Conservation (phyloP, 1,140 invertebrate genomes). For the Campoletis sonorensis region DNA sequence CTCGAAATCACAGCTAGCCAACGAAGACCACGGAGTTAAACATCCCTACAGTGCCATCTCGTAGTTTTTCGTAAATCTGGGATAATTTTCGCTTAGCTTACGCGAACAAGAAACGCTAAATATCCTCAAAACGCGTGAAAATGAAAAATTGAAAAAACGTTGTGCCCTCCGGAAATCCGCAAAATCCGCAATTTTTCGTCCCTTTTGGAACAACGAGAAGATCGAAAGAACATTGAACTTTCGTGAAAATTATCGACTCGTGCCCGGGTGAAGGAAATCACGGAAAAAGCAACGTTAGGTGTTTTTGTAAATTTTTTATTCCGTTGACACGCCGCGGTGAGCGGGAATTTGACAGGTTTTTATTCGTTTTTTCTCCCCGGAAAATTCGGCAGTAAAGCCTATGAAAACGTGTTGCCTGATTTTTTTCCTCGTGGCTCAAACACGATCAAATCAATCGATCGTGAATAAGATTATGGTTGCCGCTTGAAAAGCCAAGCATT, state of each 20-base stretch:
- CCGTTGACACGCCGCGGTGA: neutral
- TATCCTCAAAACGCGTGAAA: neutral
- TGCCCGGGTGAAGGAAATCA: neutral
- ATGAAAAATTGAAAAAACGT: neutral
- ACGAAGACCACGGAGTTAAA: neutral
- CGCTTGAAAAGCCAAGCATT: no score
- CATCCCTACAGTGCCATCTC: neutral
- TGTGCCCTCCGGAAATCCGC: no score
- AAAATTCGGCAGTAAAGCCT: no score
- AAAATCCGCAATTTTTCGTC: no score
- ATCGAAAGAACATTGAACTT: no score
- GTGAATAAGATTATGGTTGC: neutral
- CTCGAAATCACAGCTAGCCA: constrained; percentile 4
- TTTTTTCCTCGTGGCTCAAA: no score
- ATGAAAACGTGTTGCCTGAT: no score
- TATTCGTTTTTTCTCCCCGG: neutral
- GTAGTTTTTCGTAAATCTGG: constrained; percentile 1
- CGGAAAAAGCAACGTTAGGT: neutral
- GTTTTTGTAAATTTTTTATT: constrained; percentile 6
- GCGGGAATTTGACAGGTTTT: neutral
- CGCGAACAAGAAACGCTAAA: neutral
- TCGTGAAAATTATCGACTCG: no score
- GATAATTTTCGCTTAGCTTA: neutral
- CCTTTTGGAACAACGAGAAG: no score
- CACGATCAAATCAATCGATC: neutral